These are phyloP conservation scores for Micronycteris hirsuta DNA, from an alignment of 2,113 vertebrate species.

Conservation along the genomic window DNA sequence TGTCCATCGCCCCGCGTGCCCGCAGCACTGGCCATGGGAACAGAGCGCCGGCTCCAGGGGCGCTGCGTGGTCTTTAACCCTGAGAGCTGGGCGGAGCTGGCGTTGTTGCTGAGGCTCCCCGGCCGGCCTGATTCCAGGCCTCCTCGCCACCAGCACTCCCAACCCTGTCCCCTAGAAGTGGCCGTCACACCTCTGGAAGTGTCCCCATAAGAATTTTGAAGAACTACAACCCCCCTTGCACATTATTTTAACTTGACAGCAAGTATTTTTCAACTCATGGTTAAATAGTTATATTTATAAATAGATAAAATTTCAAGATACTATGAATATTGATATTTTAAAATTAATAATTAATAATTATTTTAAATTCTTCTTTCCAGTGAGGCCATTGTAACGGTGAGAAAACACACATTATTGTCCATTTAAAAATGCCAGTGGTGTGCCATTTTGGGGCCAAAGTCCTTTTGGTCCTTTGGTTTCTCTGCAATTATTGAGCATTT, in stretches of 20 bases:
- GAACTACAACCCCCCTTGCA: not conserved
- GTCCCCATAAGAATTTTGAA: not conserved
- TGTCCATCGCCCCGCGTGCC: fast-evolving
- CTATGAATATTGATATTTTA: not conserved
- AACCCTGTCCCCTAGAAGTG: not conserved
- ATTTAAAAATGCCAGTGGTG: not conserved
- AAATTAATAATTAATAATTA: no score
- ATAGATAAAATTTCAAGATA: not conserved
- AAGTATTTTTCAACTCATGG: not conserved
- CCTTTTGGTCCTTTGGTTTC: not conserved
- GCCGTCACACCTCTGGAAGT: not conserved
- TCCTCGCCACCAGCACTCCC: not conserved
- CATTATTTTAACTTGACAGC: not conserved
- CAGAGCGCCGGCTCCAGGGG: not conserved
- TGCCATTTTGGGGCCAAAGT: not conserved
- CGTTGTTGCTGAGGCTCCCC: not conserved
- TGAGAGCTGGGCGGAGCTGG: not conserved
- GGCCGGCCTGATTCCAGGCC: not conserved
- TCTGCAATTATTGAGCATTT: not conserved
- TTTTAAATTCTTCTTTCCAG: not conserved
- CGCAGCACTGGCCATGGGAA: not conserved
- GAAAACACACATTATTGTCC: not conserved
- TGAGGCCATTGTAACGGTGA: not conserved
- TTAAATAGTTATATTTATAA: not conserved
- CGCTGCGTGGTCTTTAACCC: not conserved